phyloP scores from a whole-genome alignment of 30 jellyfish, hydroid and myxozoan genomes.

The Clytia hemisphaerica region DNA sequence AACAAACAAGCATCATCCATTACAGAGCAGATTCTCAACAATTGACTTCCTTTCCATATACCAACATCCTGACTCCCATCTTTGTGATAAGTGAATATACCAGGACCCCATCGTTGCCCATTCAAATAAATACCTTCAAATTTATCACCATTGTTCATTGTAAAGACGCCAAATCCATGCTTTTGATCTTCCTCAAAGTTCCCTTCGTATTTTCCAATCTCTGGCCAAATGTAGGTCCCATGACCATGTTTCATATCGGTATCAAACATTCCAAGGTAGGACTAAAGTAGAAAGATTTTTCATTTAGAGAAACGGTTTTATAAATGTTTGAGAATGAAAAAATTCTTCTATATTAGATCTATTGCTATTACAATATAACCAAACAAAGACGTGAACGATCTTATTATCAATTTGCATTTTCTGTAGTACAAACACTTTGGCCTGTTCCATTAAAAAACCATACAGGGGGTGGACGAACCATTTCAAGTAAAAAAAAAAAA shows the following conservation, averaged over 20 bases:
- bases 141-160: slow-evolving; percentile 42
- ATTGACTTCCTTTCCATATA: slow-evolving; percentile 50
- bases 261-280: slow-evolving; percentile 61
- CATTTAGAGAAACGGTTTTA: not conserved
- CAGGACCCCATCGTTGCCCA: slow-evolving; percentile 86
- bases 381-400: too few species aligned
- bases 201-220: slow-evolving; percentile 71
- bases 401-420: too few species aligned
- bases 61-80: slow-evolving; percentile 76
- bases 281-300: slow-evolving; percentile 30
- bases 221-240: slow-evolving; percentile 83
- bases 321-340: not conserved
- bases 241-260: slow-evolving; percentile 62
- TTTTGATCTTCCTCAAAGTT: slow-evolving; percentile 46
- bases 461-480: too few species aligned
- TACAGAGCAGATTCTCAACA: slow-evolving; percentile 38
- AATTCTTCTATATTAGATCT: not conserved
- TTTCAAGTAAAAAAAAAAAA: too few species aligned
- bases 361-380: too few species aligned
- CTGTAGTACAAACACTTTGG: too few species aligned
- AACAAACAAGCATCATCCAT: slow-evolving; percentile 34
- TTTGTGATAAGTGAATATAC: slow-evolving; percentile 47
- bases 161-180: slow-evolving; percentile 73
- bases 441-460: too few species aligned
- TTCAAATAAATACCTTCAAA: slow-evolving; percentile 76